Percentiles rank a stretch among this genome's conserved stretches.
phyloP scores from a whole-genome alignment of 2,113 vertebrate genomes.

The Sciurus niger region DNA sequence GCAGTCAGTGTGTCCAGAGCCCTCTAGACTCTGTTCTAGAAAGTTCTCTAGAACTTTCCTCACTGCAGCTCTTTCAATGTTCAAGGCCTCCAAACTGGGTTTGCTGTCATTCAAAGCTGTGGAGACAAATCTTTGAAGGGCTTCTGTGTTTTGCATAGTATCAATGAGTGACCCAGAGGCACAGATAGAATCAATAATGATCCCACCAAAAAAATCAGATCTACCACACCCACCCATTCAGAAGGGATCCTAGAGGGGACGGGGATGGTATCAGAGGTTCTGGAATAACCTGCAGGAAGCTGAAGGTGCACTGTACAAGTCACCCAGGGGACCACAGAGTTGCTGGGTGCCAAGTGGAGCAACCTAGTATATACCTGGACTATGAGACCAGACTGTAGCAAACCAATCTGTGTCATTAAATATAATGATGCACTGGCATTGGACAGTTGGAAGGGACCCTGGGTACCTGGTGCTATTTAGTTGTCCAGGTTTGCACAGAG shows the following conservation, averaged over 20 bases:
- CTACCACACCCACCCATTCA: neutral
- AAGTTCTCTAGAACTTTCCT: neutral
- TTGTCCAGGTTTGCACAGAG: neutral
- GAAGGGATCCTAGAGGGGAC: neutral
- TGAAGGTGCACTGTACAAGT: neutral
- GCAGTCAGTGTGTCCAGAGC: neutral
- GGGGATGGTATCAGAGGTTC: neutral
- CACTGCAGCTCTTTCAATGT: neutral
- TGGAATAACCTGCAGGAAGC: neutral
- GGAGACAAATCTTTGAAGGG: neutral
- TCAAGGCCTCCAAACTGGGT: neutral
- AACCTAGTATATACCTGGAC: neutral
- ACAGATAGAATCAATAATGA: neutral
- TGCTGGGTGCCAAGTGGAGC: neutral
- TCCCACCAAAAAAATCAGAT: neutral
- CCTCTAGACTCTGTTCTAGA: neutral
- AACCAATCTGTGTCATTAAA: neutral
- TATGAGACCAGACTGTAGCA: neutral
- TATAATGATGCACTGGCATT: neutral
- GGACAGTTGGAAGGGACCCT: neutral
- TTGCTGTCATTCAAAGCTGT: neutral
- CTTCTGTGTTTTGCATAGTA: neutral
- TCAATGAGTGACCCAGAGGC: neutral
- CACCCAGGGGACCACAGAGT: too few relatives aligned
- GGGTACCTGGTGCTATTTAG: too few relatives aligned